Conservation (phyloP, 2,797 vertebrate genomes). For the Rhabdomys pumilio region DNA sequence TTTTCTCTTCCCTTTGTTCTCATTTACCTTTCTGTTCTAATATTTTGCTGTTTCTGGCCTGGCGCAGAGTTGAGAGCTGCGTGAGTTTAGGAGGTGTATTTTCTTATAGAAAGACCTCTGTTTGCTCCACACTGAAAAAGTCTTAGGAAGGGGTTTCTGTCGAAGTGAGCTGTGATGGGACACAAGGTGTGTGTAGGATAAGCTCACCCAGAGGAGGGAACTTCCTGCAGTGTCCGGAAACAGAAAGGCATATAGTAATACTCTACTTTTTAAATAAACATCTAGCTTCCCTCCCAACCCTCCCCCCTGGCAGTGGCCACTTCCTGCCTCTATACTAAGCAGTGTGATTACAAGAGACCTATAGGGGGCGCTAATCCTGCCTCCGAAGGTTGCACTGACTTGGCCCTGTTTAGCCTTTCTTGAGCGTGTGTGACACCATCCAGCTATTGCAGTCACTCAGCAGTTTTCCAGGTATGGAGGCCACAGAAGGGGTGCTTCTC, state of each 20-base stretch:
- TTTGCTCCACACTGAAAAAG: not conserved
- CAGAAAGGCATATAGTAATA: not conserved
- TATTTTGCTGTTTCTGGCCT: rapidly evolving
- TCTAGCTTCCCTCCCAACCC: rapidly evolving
- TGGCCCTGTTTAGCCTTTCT: not conserved
- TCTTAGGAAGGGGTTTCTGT: rapidly evolving
- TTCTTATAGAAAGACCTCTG: too few relatives aligned
- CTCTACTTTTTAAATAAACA: not conserved
- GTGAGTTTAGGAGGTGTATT: not conserved
- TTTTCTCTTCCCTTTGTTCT: rapidly evolving
- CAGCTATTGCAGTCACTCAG: rapidly evolving
- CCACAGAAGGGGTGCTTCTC: not conserved
- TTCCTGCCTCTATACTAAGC: not conserved
- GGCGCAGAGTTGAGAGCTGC: rapidly evolving
- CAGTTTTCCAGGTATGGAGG: not conserved
- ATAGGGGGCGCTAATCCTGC: rapidly evolving
- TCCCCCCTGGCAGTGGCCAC: rapidly evolving
- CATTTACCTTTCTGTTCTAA: too few relatives aligned
- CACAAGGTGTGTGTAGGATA: rapidly evolving
- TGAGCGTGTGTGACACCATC: too few relatives aligned
- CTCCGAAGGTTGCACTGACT: rapidly evolving
- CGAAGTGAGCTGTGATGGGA: rapidly evolving
- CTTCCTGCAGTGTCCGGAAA: not conserved
- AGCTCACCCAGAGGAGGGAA: not conserved
- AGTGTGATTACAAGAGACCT: rapidly evolving